Base-by-base conservation (phyloP, 2,797 vertebrate species). In the Merluccius polli region DNA sequence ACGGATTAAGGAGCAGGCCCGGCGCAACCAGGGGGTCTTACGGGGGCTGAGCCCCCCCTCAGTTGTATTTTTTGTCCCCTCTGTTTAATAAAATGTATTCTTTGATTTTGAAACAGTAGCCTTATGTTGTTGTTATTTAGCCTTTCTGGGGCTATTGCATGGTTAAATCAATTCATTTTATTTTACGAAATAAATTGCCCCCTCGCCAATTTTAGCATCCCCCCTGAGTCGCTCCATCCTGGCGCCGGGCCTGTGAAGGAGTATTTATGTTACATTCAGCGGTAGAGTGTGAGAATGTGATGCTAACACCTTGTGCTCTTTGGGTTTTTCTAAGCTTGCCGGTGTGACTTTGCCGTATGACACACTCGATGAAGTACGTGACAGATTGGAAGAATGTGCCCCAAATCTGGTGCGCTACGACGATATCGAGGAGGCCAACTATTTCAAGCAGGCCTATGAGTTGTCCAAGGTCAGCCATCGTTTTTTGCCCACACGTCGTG, bases 371-470 rank as follows among this genome's bases (percentile, higher is more conserved):
- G 82, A 95, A 90, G 93, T 96, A 67, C 94, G 93, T 71, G 87
- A 87, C 44, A 93, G 96, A 85, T 84, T 96, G 82, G 93, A 93
- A 80, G 95, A 97, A 85, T 94, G 97, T 63, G 95, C 95, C 72
- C 96, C 96, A 79, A 97, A 96, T 85, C 89, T 98, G 84, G 94
- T 97, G 81, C 93, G 95, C 74, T 97, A 97, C 0, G 94, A 97
- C 86, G 92, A 96, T 18, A 81, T 97, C 32, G 95, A 97, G 84
- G 94, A 94, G 81, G 95, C 96, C 21, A 97, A 97, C 91, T 97
- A 96, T 86, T 97, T 97, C 89, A 94, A 82, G 77, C 95, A 96
- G 89, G 94, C 95, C 81, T 94, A 89, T 83, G 95, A 97, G 75
- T 89, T 97, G 72, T 93, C 95, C 44, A 94, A 96, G 95, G 95